Conservation (phyloP, 30 jellyfish, hydroid and myxozoan genomes). For the Phacellophora camtschatica region DNA sequence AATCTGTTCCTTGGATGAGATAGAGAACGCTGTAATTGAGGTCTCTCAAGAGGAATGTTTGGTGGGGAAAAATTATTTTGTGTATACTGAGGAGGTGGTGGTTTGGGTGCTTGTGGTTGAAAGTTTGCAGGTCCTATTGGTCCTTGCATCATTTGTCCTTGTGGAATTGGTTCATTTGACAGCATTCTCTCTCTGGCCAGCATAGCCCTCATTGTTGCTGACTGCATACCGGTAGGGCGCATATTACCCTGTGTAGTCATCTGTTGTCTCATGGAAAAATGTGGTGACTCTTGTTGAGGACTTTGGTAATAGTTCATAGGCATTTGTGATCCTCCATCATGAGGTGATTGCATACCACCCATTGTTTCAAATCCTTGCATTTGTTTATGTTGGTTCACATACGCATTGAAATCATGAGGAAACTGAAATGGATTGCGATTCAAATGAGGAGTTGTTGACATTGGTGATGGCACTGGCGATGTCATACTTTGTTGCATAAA, state of each 20-base stretch:
- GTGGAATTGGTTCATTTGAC: conserved; percentile 50
- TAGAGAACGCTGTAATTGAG: conserved; percentile 57
- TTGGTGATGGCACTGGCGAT: conserved; percentile 80
- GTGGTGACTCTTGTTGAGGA: conserved; percentile 64
- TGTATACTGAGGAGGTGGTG: conserved; percentile 61
- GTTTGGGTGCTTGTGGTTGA: conserved; percentile 51
- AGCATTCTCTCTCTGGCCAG: conserved; percentile 51
- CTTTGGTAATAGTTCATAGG: conserved; percentile 48
- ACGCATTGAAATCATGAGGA: conserved; percentile 71
- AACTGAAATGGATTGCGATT: conserved; percentile 76
- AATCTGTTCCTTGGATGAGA: conserved; percentile 60
- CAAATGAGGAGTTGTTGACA: conserved; percentile 61
- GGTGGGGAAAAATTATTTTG: conserved; percentile 66
- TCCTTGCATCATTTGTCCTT: conserved; percentile 65
- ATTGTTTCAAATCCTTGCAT: conserved; percentile 65
- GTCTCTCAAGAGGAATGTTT: conserved; percentile 36
- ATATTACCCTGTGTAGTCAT: conserved; percentile 38
- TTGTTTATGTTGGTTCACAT: conserved; percentile 71
- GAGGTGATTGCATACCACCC: conserved; percentile 65
- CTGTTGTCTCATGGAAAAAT: conserved; percentile 39
- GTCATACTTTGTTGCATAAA: conserved; percentile 61
- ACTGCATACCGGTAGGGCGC: conserved; percentile 45
- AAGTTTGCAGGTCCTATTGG: conserved; percentile 63
- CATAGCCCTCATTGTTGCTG: conserved; percentile 60
- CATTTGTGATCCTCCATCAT: conserved; percentile 38